These are phyloP conservation scores for Danio kyathit DNA, from an alignment of 2,797 vertebrate genomes.

Conservation along the genomic window DNA sequence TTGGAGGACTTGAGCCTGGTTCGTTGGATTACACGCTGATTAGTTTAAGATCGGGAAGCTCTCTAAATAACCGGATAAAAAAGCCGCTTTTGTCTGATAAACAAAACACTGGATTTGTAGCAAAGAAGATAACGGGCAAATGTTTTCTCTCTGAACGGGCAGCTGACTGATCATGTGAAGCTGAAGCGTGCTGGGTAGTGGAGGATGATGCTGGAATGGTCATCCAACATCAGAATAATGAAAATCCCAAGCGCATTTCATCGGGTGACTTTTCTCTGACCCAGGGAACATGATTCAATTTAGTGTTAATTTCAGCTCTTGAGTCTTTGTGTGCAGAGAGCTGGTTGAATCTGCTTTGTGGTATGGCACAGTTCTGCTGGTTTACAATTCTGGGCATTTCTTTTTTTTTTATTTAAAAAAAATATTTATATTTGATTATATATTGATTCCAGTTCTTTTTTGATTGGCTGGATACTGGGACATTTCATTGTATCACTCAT, in stretches of 20 bases:
- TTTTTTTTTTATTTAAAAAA: not conserved
- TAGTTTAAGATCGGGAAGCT: constrained; percentile 33
- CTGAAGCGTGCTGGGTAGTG: constrained; percentile 4
- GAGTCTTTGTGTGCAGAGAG: not conserved
- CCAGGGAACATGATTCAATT: not conserved
- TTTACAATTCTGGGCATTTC: not conserved
- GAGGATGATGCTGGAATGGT: constrained; percentile 4
- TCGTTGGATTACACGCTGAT: constrained; percentile 41
- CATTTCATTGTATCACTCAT: not conserved
- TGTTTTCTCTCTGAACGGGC: constrained; percentile 11
- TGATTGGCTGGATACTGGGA: not conserved
- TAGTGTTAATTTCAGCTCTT: not conserved
- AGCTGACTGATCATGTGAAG: constrained; percentile 8
- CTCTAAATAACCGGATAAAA: constrained; percentile 35
- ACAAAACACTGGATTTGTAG: constrained; percentile 22
- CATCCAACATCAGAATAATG: constrained; percentile 37
- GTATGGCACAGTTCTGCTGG: not conserved
- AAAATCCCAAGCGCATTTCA: not conserved
- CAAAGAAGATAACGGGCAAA: constrained; percentile 17
- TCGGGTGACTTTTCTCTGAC: not conserved
- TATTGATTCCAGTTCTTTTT: not conserved
- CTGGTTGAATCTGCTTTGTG: not conserved
- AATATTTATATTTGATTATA: not conserved
- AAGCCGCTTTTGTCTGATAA: constrained; percentile 16
- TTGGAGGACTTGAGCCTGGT: constrained; percentile 19